phyloP scores from a whole-genome alignment of 2,797 vertebrate genomes.

The Helostoma temminkii region DNA sequence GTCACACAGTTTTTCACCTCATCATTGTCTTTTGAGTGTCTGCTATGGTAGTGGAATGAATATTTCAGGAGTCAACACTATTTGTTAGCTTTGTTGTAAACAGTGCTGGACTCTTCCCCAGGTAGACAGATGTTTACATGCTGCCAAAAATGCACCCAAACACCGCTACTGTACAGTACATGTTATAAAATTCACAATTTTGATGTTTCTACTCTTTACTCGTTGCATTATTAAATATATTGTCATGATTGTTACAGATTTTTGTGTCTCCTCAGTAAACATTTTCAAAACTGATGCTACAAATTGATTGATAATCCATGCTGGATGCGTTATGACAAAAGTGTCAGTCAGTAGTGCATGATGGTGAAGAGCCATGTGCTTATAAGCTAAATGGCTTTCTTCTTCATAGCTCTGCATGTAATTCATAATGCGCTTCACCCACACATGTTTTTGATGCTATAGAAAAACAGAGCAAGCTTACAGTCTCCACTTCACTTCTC shows the following conservation, averaged over 20 bases:
- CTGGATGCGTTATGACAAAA: conserved; percentile 14
- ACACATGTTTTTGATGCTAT: conserved; percentile 80
- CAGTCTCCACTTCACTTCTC: conserved; percentile 73
- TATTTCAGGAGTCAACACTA: conserved; percentile 67
- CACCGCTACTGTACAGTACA: conserved; percentile 26
- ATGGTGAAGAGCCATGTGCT: conserved; percentile 26
- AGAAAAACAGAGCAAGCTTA: conserved; percentile 71
- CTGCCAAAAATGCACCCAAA: conserved; percentile 59
- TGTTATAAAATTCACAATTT: conserved; percentile 25
- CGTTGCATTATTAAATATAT: not conserved
- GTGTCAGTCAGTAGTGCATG: conserved; percentile 11
- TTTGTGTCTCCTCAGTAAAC: not conserved
- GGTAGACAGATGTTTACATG: conserved; percentile 52
- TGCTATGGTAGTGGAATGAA: conserved; percentile 60
- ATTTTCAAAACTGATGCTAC: conserved; percentile 1
- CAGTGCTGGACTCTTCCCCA: conserved; percentile 57
- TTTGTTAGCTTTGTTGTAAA: conserved; percentile 68
- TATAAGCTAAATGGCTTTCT: conserved; percentile 43
- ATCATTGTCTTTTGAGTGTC: conserved; percentile 64
- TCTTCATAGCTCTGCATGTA: conserved; percentile 44
- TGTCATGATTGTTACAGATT: not conserved
- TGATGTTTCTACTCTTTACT: conserved; percentile 1
- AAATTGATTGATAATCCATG: conserved; percentile 9
- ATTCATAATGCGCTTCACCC: conserved; percentile 70
- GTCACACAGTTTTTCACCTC: conserved; percentile 52